These are phyloP conservation scores for Orius insidiosus DNA, from an alignment of 1,140 invertebrate species.

Conservation along the genomic window DNA sequence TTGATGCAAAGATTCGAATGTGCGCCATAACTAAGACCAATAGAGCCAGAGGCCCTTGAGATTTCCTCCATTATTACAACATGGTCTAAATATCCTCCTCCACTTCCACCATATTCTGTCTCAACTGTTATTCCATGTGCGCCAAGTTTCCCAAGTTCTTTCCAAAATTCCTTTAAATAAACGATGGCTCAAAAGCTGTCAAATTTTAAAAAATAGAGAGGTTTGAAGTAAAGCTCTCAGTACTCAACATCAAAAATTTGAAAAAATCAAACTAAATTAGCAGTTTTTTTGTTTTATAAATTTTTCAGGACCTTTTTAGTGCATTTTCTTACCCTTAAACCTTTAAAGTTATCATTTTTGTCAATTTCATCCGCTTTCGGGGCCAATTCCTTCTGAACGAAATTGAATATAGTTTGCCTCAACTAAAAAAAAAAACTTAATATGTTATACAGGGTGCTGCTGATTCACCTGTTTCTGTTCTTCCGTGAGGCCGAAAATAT, in stretches of 20 bases:
- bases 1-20: conserved; percentile 97
- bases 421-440: conserved; percentile 46
- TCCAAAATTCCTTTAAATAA: conserved; percentile 64
- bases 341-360: conserved; percentile 63
- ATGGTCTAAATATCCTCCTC: conserved; percentile 80
- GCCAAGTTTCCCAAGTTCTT: conserved; percentile 76
- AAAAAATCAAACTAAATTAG: too few species aligned
- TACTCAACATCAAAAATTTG: too few species aligned
- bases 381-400: conserved; percentile 88
- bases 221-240: too few species aligned
- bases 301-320: too few species aligned
- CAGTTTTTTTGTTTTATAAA: too few species aligned
- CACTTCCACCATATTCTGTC: conserved; percentile 82
- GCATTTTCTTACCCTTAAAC: conserved; percentile 39
- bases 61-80: conserved; percentile 89
- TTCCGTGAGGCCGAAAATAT: conserved; percentile 62
- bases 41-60: conserved; percentile 62
- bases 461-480: conserved; percentile 80
- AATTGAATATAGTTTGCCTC: conserved; percentile 71
- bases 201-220: too few species aligned
- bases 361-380: conserved; percentile 84
- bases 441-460: conserved; percentile 2
- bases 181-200: too few species aligned
- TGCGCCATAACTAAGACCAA: conserved; percentile 87
- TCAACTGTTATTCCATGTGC: conserved; percentile 80